Evolutionary conservation across 2,888 invertebrate genomes (phyloP), one percentile per base, ranked within the genome.

Genomic region (Macaria liturata): DNA sequence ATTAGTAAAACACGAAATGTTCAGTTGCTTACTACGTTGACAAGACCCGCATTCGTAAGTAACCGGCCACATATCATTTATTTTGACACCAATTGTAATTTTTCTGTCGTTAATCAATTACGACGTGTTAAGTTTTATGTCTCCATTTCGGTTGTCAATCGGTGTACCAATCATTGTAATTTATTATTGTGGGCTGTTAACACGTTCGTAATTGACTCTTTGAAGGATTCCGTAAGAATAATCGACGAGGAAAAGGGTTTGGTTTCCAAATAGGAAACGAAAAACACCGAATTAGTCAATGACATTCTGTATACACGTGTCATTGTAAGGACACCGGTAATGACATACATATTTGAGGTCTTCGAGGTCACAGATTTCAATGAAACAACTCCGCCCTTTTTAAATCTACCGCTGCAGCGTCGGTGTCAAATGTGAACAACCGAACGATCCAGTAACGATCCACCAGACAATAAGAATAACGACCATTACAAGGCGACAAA

Each of bases 401-500:
- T 81, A 72, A 81, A 84, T 89, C 70, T 80, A 75, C 76, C 72
- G 76, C 72, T 71, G 74, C 77, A 78, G 77, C 48, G 44, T 80
- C 67, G 68, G 70, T 73, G 82, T 82, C 80, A 81, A 77, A 78
- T 75, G 66, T 68, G 72, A 78, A 80, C 59, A 54, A 44, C 48
- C 42, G 72, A 78, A 80, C 52, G 56, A 59, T 51, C 49, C 55
- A 59, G 59, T 79, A 81, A 83, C 77, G 76, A 83, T 78, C 75
- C 72, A 71, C 74, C 71, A 82, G 81, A 89, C 87, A 88, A 90
- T 85, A 84, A 81, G 79, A 81, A 82, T 80, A 77, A 78, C 69
- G 72, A 78, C 80, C 82, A 85, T 88, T 86, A 90, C 90, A 89
- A 89, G 87, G 89, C 88, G 91, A 91, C 89, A 88, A 91, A 91